Evolutionary conservation across 2,888 invertebrate genomes (phyloP).

Genomic region (Drosophila anomalata): DNA sequence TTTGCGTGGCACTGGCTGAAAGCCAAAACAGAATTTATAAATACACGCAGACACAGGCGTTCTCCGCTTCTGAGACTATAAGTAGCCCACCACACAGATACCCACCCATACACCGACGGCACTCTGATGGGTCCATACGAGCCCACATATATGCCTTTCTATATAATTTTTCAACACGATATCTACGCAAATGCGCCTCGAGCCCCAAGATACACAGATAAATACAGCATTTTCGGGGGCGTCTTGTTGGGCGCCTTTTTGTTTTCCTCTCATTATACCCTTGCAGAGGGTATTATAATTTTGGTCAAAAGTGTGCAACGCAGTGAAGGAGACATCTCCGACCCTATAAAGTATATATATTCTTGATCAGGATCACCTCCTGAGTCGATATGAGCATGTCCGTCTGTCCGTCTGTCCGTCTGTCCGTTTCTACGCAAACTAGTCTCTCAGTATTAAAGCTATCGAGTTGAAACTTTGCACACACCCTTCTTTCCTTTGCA

Average conservation of each 20-base stretch:
- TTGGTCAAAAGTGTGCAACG: no score
- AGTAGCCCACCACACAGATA: slow-evolving; percentile 60
- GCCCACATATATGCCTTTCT: slow-evolving; percentile 49
- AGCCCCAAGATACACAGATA: slow-evolving; percentile 57
- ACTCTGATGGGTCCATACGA: slow-evolving; percentile 15
- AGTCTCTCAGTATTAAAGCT: no score
- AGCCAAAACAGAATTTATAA: slow-evolving; percentile 71
- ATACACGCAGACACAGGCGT: slow-evolving; percentile 52
- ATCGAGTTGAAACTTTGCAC: no score
- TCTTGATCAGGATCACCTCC: no score
- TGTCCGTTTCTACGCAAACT: no score
- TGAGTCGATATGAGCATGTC: no score
- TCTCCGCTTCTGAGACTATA: slow-evolving; percentile 43
- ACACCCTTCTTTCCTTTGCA: no score
- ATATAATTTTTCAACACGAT: slow-evolving; percentile 72
- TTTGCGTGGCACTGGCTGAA: slow-evolving; percentile 71
- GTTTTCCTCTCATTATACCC: slow-evolving; percentile 35
- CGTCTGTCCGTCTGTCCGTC: no score
- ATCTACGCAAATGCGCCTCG: slow-evolving; percentile 75
- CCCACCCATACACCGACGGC: slow-evolving; percentile 7
- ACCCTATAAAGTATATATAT: no score
- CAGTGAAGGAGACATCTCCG: no score
- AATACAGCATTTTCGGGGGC: slow-evolving; percentile 44
- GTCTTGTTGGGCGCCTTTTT: slow-evolving; percentile 35
- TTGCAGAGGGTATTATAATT: no score